Conservation (phyloP, 2,797 vertebrate species). For the Gymnoscopelus braueri region DNA sequence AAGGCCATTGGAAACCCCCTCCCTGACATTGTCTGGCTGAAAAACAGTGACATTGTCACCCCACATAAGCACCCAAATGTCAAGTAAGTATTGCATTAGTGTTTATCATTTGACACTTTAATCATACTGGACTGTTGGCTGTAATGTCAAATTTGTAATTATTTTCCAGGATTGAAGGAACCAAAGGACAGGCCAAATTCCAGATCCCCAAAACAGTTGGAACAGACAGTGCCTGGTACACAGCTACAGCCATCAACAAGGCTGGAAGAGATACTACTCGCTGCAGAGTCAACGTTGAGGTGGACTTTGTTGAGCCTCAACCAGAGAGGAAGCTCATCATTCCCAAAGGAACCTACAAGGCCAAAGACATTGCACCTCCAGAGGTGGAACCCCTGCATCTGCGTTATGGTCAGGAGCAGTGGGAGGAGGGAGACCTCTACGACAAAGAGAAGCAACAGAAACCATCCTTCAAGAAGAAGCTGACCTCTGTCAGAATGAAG, state of each 20-base stretch:
- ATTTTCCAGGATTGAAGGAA: conserved; percentile 90
- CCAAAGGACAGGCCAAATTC: conserved; percentile 92
- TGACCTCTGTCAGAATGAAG: conserved; percentile 94
- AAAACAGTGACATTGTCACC: conserved; percentile 97
- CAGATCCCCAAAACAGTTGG: conserved; percentile 88
- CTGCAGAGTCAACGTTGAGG: conserved; percentile 97
- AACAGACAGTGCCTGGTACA: conserved; percentile 97
- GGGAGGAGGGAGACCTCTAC: conserved; percentile 98
- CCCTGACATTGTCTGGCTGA: conserved; percentile 98
- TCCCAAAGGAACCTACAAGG: conserved; percentile 95
- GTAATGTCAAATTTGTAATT: background rate
- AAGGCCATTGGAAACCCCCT: conserved; percentile 95
- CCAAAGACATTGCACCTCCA: conserved; percentile 97
- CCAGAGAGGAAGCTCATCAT: conserved; percentile 93
- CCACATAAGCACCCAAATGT: conserved; percentile 95
- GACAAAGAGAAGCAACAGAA: conserved; percentile 99
- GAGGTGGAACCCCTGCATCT: conserved; percentile 95
- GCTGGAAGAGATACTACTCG: conserved; percentile 96
- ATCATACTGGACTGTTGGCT: no score
- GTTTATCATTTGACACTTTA: no score
- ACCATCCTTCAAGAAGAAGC: conserved; percentile 97
- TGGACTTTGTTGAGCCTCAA: conserved; percentile 88
- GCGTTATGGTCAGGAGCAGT: conserved; percentile 97
- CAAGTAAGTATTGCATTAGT: conserved; percentile 64
- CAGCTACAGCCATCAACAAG: conserved; percentile 97